A percentile compares a stretch with the other conserved stretches of the same genome.
phyloP scores from a whole-genome alignment of 2,888 invertebrate genomes.

The Achlya flavicornis region DNA sequence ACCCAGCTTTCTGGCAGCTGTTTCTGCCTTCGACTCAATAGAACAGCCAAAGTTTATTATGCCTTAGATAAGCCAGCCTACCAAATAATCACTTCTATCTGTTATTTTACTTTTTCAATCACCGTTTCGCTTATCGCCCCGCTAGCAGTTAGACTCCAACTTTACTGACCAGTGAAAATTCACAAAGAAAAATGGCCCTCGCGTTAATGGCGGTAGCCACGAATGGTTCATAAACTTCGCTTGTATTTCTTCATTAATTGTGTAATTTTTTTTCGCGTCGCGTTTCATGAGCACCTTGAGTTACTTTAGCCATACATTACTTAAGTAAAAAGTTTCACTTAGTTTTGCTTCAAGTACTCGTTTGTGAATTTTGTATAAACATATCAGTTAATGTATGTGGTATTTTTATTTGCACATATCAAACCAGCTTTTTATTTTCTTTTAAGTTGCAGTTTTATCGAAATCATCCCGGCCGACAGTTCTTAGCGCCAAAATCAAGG shows the following conservation, averaged over 20 bases:
- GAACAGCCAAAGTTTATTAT: too few relatives aligned
- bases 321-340: background rate
- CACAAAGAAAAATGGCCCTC: constrained; percentile 35
- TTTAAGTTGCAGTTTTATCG: too few relatives aligned
- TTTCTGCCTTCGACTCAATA: too few relatives aligned
- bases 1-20: too few relatives aligned
- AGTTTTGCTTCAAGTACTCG: background rate
- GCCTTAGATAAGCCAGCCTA: too few relatives aligned
- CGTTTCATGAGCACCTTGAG: background rate
- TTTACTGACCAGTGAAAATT: constrained; percentile 32
- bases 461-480: too few relatives aligned
- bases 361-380: background rate
- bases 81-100: too few relatives aligned
- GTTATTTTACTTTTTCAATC: too few relatives aligned
- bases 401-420: too few relatives aligned
- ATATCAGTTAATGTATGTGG: too few relatives aligned
- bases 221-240: constrained; percentile 22
- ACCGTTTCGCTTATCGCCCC: constrained; percentile 6
- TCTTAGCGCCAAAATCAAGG: too few relatives aligned
- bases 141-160: constrained; percentile 18
- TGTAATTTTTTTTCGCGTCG: constrained; percentile 8
- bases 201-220: constrained; percentile 33
- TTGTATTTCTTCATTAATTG: constrained; percentile 16
- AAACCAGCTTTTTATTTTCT: too few relatives aligned
- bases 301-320: background rate